Base-by-base conservation (phyloP, 2,888 invertebrate genomes). In the Rhagophthalmus giganteus region DNA sequence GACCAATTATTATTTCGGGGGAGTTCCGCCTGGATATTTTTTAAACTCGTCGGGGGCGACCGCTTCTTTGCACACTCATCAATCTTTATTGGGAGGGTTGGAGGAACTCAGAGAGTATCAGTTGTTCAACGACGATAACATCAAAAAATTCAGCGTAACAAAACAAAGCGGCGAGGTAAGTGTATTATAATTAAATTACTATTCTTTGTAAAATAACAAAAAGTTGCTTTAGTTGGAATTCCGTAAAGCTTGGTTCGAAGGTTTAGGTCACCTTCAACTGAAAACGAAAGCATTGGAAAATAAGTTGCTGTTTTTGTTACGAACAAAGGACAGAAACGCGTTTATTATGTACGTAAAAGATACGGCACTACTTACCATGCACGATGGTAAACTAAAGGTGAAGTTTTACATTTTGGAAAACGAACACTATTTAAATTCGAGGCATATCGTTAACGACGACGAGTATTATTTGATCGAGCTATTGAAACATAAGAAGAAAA, bases 1-100 rank as follows among this genome's bases (percentile, higher is more conserved):
- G 28, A 85, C 87, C 0, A 78, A 81, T 20, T 88, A 91, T 73
- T 91, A 88, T 76, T 80, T 94, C 63, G 96, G 93, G 1, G 96
- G 96, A 0, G 79, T 88, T 1, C 88, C 93, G 2, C 90, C 93
- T 1, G 87, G 85, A 52, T 81, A 84, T 54, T 74, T 78, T n/a
- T 71, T 76, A 45, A 70, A 69, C 24, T 73, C 77, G 0, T 72
- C 61, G 20, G 60, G 67, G 11, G 44, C 42, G 9, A 59, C 60
- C 4, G 46, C 30, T 9, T 41, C 48, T 5, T 37, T 62, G 11
- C 59, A 59, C 11, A 59, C 60, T 67, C 28, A 76, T 69, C 5
- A 73, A 67, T 8, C 87, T 0, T 86, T 90, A 72, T 79, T 90
- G 39, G 94, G 94, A n/a, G 93, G 92, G 66, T 81, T 94, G 78